A percentile compares a stretch with the other conserved stretches of the same genome.
Evolutionary conservation across 1,140 invertebrate genomes (phyloP).

Genomic region (Dendroctonus valens): DNA sequence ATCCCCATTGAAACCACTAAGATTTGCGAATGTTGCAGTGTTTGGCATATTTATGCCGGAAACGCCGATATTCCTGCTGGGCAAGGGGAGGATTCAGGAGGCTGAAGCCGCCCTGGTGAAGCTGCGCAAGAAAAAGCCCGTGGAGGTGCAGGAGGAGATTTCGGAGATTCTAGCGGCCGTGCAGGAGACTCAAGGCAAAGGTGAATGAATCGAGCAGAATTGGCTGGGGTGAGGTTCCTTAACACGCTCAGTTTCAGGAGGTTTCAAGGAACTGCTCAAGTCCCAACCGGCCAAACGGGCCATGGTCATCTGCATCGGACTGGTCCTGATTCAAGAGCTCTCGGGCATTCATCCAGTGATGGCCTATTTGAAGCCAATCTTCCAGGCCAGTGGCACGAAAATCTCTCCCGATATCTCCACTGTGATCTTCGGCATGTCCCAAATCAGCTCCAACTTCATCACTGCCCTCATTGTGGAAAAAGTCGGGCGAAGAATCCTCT

Average conservation of each 20-base stretch:
- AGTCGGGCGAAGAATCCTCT: slow-evolving; percentile 68
- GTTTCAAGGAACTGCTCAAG: slow-evolving; percentile 26
- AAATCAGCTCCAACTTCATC: slow-evolving; percentile 69
- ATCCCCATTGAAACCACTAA: slow-evolving; percentile 2
- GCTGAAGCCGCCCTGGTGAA: slow-evolving; percentile 63
- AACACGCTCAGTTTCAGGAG: slow-evolving; percentile 18
- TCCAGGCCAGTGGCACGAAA: slow-evolving; percentile 61
- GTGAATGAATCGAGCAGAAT: neutral
- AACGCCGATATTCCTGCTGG: slow-evolving; percentile 70
- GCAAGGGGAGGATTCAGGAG: slow-evolving; percentile 57
- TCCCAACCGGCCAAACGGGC: slow-evolving; percentile 60
- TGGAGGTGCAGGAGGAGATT: slow-evolving; percentile 42
- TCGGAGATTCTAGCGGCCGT: slow-evolving; percentile 24
- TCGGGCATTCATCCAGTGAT: slow-evolving; percentile 84
- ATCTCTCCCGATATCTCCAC: slow-evolving; percentile 59
- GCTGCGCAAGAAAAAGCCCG: slow-evolving; percentile 58
- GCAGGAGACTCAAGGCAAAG: slow-evolving; percentile 44
- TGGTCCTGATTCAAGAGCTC: slow-evolving; percentile 86
- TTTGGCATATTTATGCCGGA: slow-evolving; percentile 63
- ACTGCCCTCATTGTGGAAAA: slow-evolving; percentile 75
- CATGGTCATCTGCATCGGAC: slow-evolving; percentile 68
- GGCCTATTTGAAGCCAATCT: slow-evolving; percentile 76
- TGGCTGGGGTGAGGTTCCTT: neutral
- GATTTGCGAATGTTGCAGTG: slow-evolving; percentile 24
- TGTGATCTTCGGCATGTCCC: slow-evolving; percentile 76